These are phyloP conservation scores for Montipora capricornis DNA, from an alignment of 64 coral and sea anemone species.

Conservation along the genomic window DNA sequence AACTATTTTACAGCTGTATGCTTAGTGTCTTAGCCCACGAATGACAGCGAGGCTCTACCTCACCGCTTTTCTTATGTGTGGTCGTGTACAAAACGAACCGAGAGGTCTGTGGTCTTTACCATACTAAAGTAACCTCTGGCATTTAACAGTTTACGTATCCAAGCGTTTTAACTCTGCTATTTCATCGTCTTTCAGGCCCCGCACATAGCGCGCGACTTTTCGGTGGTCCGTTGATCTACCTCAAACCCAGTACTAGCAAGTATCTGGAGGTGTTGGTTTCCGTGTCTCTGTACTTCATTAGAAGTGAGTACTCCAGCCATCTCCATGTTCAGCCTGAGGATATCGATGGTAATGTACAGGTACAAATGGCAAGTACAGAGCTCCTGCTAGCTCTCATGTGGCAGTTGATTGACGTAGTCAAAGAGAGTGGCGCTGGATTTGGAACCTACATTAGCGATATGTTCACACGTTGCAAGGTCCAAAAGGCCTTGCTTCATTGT, in stretches of 20 bases:
- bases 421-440: constrained; percentile 84
- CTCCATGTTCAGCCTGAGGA: constrained; percentile 59
- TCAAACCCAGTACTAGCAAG: constrained; percentile 97
- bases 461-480: constrained; percentile 95
- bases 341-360: constrained; percentile 88
- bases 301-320: constrained; percentile 84
- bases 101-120: too few relatives aligned
- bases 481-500: constrained; percentile 96
- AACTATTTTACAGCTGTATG: too few relatives aligned
- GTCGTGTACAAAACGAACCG: too few relatives aligned
- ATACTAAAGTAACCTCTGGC: too few relatives aligned
- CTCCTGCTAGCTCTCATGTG: constrained; percentile 73
- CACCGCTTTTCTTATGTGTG: not conserved
- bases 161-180: too few relatives aligned
- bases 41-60: too few relatives aligned
- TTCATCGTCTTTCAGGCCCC: not conserved
- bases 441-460: constrained; percentile 93
- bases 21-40: too few relatives aligned
- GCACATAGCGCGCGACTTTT: constrained; percentile 67
- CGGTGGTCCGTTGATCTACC: constrained; percentile 80
- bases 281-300: constrained; percentile 91
- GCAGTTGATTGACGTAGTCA: constrained; percentile 90
- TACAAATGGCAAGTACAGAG: constrained; percentile 90
- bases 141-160: too few relatives aligned
- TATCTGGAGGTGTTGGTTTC: constrained; percentile 96